Evolutionary conservation across 2,113 vertebrate genomes (phyloP).

Genomic region (Myiopsitta monachus): DNA sequence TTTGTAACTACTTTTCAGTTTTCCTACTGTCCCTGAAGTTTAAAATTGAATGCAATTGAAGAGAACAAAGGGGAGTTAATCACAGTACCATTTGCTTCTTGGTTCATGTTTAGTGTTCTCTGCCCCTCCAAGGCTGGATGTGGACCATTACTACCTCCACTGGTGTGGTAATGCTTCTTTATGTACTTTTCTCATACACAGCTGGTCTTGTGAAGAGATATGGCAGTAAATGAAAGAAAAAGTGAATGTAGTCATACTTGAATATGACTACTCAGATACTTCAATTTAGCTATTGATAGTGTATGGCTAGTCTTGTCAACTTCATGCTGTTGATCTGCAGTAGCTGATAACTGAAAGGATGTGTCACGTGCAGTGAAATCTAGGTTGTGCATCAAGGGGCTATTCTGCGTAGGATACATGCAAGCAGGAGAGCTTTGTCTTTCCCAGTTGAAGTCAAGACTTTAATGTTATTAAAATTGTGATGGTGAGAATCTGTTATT

Average conservation of each 20-base stretch:
- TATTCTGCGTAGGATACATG: background rate
- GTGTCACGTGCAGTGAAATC: background rate
- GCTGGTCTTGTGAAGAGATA: background rate
- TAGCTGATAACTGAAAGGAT: background rate
- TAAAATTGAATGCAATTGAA: background rate
- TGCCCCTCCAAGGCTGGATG: background rate
- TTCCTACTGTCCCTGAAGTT: background rate
- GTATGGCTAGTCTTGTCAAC: background rate
- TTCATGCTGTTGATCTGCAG: background rate
- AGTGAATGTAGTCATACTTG: background rate
- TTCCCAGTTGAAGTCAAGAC: background rate
- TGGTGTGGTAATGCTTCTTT: background rate
- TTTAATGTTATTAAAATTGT: background rate
- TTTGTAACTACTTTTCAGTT: background rate
- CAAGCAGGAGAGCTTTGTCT: background rate
- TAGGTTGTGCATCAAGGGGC: background rate
- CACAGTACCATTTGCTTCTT: background rate
- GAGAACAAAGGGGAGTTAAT: background rate
- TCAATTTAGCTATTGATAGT: background rate
- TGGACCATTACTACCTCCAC: too few relatives aligned
- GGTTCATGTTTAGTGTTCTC: background rate
- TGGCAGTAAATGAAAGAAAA: background rate
- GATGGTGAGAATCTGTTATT: background rate
- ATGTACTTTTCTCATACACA: background rate
- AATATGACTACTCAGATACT: background rate